phyloP scores from a whole-genome alignment of 2,797 vertebrate genomes.

The Parauchenoglanis punctatus region DNA sequence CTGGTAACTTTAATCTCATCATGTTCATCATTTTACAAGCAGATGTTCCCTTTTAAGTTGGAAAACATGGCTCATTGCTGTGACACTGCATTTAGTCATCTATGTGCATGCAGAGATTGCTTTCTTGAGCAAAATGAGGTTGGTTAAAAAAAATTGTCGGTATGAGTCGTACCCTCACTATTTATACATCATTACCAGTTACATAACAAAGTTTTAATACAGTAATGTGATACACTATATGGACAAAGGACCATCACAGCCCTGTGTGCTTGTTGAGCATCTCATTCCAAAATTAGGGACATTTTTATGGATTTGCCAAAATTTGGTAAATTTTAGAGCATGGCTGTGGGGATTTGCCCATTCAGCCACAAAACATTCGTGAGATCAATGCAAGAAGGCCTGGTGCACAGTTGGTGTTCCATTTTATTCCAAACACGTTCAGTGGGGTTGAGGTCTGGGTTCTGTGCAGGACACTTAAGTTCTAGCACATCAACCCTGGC shows the following conservation, averaged over 20 bases:
- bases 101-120: background rate
- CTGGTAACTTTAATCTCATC: constrained; percentile 13
- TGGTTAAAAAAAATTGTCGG: background rate
- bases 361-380: background rate
- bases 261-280: background rate
- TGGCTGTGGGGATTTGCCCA: background rate
- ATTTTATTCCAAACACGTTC: background rate
- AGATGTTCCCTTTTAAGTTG: constrained; percentile 11
- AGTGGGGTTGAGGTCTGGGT: background rate
- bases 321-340: background rate
- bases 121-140: background rate
- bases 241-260: background rate
- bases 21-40: constrained; percentile 25
- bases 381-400: background rate
- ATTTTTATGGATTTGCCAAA: too few species aligned
- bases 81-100: background rate
- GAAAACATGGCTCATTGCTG: background rate
- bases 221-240: background rate
- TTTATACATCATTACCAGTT: background rate
- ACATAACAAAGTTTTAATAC: too few species aligned
- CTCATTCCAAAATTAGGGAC: background rate
- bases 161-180: background rate
- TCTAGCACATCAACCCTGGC: background rate
- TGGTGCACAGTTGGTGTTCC: background rate
- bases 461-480: background rate